These are phyloP conservation scores for Ovibos moschatus DNA, from an alignment of 2,113 vertebrate genomes.

Conservation along the genomic window DNA sequence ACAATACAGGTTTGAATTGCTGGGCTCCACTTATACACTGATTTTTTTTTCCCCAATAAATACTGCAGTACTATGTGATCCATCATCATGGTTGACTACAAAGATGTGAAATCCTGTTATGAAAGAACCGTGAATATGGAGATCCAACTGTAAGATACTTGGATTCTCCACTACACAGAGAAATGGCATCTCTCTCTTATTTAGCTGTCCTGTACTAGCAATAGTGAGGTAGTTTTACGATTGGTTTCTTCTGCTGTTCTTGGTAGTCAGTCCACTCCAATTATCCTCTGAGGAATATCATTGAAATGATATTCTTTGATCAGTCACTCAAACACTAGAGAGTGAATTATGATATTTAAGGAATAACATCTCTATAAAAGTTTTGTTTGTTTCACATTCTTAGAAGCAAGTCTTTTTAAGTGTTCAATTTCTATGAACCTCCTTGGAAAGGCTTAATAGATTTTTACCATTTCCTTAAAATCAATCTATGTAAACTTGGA, in stretches of 20 bases:
- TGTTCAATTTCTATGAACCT: neutral
- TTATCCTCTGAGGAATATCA: neutral
- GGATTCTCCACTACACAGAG: neutral
- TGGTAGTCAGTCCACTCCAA: neutral
- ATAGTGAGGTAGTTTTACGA: neutral
- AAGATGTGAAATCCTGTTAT: neutral
- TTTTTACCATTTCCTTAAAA: constrained; percentile 33
- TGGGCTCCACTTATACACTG: neutral
- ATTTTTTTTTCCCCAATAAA: neutral
- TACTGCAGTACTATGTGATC: neutral
- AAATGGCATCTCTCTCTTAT: neutral
- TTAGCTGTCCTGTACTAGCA: neutral
- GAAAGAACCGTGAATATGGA: neutral
- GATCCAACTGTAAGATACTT: neutral
- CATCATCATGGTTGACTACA: neutral
- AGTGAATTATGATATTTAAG: neutral
- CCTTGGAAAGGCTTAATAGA: neutral
- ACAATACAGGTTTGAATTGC: neutral
- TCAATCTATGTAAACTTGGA: neutral
- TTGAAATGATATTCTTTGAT: neutral
- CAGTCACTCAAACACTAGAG: neutral
- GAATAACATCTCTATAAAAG: neutral
- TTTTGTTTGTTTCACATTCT: neutral
- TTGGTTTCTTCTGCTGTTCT: neutral
- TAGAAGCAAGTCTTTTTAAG: neutral